Percentiles rank a stretch among this genome's conserved stretches.
Evolutionary conservation across 2,888 invertebrate species (phyloP).

Genomic region (Nycteola revayana): DNA sequence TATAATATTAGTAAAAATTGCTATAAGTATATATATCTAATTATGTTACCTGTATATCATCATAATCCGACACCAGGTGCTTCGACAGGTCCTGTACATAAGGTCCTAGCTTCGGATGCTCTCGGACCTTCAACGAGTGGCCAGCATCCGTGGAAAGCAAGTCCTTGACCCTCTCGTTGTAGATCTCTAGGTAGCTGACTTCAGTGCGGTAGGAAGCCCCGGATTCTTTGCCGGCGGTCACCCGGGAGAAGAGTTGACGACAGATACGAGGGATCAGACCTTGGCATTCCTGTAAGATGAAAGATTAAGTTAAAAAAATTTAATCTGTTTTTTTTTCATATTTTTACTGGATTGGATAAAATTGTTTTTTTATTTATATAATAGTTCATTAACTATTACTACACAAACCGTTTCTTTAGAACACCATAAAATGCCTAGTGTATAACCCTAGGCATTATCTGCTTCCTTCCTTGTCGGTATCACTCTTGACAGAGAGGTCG

Average conservation of each 20-base stretch:
- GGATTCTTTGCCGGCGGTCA: constrained; percentile 90
- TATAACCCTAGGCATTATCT: too few species aligned
- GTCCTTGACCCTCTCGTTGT: constrained; percentile 91
- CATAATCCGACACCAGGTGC: constrained; percentile 92
- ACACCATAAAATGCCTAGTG: too few species aligned
- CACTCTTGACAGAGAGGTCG: too few species aligned
- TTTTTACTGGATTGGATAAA: too few species aligned
- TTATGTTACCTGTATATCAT: constrained; percentile 93
- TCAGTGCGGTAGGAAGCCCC: constrained; percentile 93
- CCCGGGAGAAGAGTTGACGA: constrained; percentile 90
- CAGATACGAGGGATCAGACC: constrained; percentile 94
- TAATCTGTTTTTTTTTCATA: too few species aligned
- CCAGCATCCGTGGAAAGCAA: constrained; percentile 83
- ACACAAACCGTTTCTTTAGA: too few species aligned
- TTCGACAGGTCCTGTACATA: constrained; percentile 94
- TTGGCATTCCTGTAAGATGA: constrained; percentile 83
- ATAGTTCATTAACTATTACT: too few species aligned
- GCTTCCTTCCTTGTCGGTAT: too few species aligned
- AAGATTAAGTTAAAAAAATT: too few species aligned
- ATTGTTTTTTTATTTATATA: too few species aligned
- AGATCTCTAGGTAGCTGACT: constrained; percentile 93
- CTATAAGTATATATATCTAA: too few species aligned
- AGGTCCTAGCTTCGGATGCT: constrained; percentile 90
- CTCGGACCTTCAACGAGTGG: constrained; percentile 88
- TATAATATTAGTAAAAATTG: too few species aligned